Evolutionary conservation across 2,113 vertebrate species (phyloP).

Genomic region (Emydocephalus ijimae): DNA sequence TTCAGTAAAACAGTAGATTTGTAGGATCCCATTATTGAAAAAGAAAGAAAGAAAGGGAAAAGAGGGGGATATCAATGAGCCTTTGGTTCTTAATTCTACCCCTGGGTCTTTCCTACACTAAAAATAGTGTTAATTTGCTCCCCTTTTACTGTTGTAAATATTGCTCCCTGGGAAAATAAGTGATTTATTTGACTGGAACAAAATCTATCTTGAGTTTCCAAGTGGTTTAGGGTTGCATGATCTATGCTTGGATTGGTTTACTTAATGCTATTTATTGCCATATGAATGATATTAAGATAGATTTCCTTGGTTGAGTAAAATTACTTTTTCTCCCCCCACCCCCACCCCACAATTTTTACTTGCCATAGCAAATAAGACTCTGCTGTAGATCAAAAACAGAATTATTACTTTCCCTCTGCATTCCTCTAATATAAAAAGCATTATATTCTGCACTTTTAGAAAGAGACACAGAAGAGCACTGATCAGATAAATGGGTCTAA

Average conservation of each 20-base stretch:
- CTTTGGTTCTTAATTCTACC: constrained; percentile 52
- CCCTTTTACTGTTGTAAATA: constrained; percentile 57
- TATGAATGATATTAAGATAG: constrained; percentile 57
- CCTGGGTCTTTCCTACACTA: constrained; percentile 49
- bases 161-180: constrained; percentile 48
- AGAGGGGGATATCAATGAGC: constrained; percentile 30
- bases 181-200: constrained; percentile 54
- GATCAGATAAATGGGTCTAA: not conserved
- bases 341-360: constrained; percentile 29
- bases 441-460: not conserved
- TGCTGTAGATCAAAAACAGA: not conserved
- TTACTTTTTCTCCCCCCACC: constrained; percentile 40
- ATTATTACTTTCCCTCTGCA: not conserved
- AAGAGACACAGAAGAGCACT: too few relatives aligned
- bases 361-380: constrained; percentile 25
- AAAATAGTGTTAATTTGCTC: constrained; percentile 59
- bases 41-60: not conserved
- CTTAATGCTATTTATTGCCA: constrained; percentile 45
- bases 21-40: constrained; percentile 52
- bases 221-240: constrained; percentile 46
- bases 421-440: not conserved
- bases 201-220: constrained; percentile 50
- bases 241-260: constrained; percentile 50
- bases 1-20: constrained; percentile 31
- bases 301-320: constrained; percentile 41